Percentiles rank a stretch among this genome's conserved stretches.
phyloP scores from a whole-genome alignment of 2,797 vertebrate species.

The Platyrinchus mystaceus region DNA sequence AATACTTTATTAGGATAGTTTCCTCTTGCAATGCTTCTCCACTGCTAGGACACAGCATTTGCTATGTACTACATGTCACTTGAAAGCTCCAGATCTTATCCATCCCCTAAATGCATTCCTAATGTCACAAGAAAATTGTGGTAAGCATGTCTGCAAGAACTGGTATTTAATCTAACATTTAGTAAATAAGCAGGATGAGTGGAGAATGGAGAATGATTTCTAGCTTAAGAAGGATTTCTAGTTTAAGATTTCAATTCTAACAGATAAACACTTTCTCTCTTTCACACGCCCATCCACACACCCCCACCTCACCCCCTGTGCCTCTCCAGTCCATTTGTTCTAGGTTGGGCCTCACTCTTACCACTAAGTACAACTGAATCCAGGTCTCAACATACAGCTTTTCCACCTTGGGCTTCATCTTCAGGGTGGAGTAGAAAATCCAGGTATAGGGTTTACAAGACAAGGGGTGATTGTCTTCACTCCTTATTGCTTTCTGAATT shows the following conservation, averaged over 20 bases:
- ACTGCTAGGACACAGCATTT: not conserved
- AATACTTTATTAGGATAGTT: not conserved
- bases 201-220: not conserved
- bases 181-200: not conserved
- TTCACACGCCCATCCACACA: not conserved
- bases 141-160: not conserved
- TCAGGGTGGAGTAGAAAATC: not conserved
- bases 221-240: not conserved
- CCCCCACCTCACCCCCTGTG: not conserved
- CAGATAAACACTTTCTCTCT: not conserved
- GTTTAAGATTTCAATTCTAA: not conserved
- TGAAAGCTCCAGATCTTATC: not conserved
- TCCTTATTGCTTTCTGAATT: not conserved
- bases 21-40: not conserved
- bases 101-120: not conserved
- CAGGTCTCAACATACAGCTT: accelerated
- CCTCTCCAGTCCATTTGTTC: not conserved
- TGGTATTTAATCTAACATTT: not conserved
- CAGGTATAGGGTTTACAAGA: not conserved
- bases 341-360: not conserved
- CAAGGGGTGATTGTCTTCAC: not conserved
- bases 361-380: accelerated
- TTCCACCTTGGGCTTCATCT: not conserved
- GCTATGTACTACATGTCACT: not conserved
- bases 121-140: not conserved